Conservation (phyloP, 2,113 vertebrate genomes). For the Fregetta grallaria region DNA sequence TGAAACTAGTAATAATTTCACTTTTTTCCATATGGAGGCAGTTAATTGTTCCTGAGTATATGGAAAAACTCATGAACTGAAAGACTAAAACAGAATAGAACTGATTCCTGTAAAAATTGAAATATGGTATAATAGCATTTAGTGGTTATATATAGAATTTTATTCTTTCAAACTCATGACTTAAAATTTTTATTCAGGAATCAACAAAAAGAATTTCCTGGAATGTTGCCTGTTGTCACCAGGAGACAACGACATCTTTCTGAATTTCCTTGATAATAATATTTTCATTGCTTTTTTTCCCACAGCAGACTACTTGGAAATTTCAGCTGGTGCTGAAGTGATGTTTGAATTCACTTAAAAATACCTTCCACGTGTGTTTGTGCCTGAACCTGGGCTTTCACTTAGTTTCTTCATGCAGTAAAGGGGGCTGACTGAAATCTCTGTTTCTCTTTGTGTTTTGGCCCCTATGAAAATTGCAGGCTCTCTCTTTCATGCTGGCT, state of each 20-base stretch:
- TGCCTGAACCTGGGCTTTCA: background rate
- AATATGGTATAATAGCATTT: background rate
- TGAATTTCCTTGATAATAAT: background rate
- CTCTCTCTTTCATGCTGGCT: background rate
- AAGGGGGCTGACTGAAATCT: background rate
- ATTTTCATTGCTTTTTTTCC: background rate
- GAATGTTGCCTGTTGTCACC: background rate
- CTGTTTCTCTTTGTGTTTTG: background rate
- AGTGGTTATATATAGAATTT: background rate
- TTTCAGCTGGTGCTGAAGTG: background rate
- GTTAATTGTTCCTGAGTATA: background rate
- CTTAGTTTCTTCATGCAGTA: background rate
- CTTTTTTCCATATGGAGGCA: background rate
- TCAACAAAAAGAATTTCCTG: background rate
- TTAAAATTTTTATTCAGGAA: background rate
- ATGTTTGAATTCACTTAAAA: background rate
- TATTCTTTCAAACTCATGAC: background rate
- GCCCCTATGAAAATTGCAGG: background rate
- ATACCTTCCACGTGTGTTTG: background rate
- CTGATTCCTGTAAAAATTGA: background rate
- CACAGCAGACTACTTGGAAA: background rate
- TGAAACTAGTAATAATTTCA: background rate
- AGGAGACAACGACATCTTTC: background rate
- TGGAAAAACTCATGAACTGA: background rate
- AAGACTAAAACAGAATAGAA: background rate